phyloP scores from a whole-genome alignment of 2,113 vertebrate genomes.

The Vidua macroura region DNA sequence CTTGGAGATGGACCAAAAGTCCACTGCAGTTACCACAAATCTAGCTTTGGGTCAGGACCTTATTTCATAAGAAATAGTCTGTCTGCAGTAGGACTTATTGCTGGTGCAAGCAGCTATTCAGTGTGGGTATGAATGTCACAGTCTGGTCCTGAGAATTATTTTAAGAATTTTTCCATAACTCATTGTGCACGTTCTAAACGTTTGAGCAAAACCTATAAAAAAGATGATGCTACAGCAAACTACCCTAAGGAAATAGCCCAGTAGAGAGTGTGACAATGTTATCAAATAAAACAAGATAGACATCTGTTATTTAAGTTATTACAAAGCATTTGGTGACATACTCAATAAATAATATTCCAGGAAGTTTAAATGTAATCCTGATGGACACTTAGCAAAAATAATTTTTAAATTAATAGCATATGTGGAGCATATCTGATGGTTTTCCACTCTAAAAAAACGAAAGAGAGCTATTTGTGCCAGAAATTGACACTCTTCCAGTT shows the following conservation, averaged over 20 bases:
- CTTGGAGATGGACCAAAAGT: neutral
- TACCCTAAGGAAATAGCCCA: neutral
- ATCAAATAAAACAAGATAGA: constrained; percentile 37
- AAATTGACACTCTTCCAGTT: constrained; percentile 32
- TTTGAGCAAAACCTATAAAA: neutral
- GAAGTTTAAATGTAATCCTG: constrained; percentile 53
- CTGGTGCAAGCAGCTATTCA: neutral
- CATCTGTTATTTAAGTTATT: constrained; percentile 48
- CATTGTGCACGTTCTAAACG: neutral
- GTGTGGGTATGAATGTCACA: neutral
- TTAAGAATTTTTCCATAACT: neutral
- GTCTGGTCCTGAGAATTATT: neutral
- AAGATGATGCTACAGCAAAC: neutral
- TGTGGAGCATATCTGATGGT: neutral
- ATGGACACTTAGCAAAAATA: constrained; percentile 48
- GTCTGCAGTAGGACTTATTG: neutral
- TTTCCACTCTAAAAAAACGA: constrained; percentile 6
- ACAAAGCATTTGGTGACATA: constrained; percentile 30
- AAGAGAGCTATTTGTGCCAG: constrained; percentile 9
- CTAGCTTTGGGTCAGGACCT: constrained; percentile 3
- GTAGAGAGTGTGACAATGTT: neutral
- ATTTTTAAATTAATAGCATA: constrained; percentile 18
- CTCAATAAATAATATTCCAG: constrained; percentile 43
- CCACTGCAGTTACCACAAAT: neutral
- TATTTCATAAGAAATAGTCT: neutral